These are phyloP conservation scores for Phymorhynchus buccinoides DNA, from an alignment of 1,140 invertebrate species.

Conservation along the genomic window DNA sequence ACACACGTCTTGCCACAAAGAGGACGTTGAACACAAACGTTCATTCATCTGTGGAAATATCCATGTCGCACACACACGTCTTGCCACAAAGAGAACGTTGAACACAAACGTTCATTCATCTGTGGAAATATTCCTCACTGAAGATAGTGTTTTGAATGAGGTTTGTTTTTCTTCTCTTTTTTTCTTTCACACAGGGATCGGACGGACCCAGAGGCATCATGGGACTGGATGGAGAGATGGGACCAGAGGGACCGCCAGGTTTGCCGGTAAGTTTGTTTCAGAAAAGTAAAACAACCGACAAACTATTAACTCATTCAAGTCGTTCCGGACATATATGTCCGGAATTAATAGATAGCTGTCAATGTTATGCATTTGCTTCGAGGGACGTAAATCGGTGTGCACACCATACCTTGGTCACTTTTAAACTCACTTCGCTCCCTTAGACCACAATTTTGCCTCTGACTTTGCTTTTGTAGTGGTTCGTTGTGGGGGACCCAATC, in stretches of 20 bases:
- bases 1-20: neutral
- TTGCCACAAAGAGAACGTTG: neutral
- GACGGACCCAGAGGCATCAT: slow-evolving; percentile 71
- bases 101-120: too few species aligned
- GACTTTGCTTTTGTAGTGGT: too few species aligned
- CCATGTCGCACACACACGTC: too few species aligned
- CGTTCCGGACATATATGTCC: too few species aligned
- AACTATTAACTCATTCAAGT: too few species aligned
- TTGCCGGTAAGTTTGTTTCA: slow-evolving; percentile 62
- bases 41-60: neutral
- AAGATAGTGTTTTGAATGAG: neutral
- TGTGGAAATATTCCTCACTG: too few species aligned
- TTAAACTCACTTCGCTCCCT: too few species aligned
- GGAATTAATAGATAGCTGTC: too few species aligned
- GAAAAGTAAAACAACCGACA: neutral
- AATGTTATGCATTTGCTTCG: too few species aligned
- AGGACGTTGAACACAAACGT: neutral
- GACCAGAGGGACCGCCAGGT: slow-evolving; percentile 72
- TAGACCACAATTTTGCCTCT: neutral
- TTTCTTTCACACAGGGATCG: slow-evolving; percentile 50
- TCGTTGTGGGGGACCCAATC: too few species aligned
- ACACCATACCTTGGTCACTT: neutral
- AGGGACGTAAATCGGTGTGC: neutral
- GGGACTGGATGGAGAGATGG: slow-evolving; percentile 80
- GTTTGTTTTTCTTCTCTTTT: neutral